A percentile compares a stretch with the other conserved stretches of the same genome.
Conservation (phyloP, 64 coral and sea anemone species). For the Montipora foliosa region DNA sequence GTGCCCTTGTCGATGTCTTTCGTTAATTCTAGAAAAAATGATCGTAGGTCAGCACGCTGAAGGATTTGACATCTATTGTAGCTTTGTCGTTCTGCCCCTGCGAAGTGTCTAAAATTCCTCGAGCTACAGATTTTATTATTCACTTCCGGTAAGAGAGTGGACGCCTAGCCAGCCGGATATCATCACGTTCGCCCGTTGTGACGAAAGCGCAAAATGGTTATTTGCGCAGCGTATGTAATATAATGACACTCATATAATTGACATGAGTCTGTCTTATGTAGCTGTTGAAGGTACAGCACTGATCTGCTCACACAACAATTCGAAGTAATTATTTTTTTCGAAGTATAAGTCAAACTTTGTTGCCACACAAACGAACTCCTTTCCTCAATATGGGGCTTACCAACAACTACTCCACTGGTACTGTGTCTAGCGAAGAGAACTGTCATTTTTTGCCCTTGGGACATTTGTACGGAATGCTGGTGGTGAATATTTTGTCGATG, state of each 20-base stretch:
- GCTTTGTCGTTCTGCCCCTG: background rate
- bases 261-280: constrained; percentile 8
- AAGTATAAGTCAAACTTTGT: background rate
- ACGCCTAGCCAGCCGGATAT: constrained; percentile 21
- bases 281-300: background rate
- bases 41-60: background rate
- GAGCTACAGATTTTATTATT: background rate
- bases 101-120: background rate
- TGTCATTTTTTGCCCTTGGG: background rate
- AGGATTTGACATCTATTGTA: background rate
- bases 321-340: background rate
- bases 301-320: background rate
- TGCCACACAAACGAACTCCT: background rate
- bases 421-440: background rate
- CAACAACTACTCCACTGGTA: background rate
- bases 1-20: background rate
- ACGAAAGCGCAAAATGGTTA: constrained; percentile 33
- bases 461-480: constrained; percentile 43
- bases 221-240: background rate
- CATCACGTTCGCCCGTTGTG: background rate
- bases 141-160: background rate
- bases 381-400: background rate
- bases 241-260: constrained; percentile 6
- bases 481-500: constrained; percentile 47
- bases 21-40: background rate